Percentiles rank a stretch among this genome's conserved stretches.
phyloP scores from a whole-genome alignment of 2,797 vertebrate genomes.

The Acipenser oxyrinchus region DNA sequence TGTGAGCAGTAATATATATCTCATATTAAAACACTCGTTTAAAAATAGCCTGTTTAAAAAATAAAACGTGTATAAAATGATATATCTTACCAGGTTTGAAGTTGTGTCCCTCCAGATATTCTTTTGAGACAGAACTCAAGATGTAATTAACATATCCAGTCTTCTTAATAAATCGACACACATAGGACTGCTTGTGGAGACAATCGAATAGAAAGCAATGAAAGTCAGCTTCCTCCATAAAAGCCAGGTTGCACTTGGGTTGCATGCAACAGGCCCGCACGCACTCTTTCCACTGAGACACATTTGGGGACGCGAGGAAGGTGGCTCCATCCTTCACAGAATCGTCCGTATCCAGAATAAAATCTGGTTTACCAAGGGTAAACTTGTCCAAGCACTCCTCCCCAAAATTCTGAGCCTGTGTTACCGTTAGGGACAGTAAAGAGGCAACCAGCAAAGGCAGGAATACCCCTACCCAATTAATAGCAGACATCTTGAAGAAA shows the following conservation, averaged over 20 bases:
- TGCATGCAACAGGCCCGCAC: slow-evolving; percentile 72
- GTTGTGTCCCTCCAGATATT: slow-evolving; percentile 33
- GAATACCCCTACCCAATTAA: slow-evolving; percentile 16
- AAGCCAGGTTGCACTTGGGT: slow-evolving; percentile 71
- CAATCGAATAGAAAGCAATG: slow-evolving; percentile 84
- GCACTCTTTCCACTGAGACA: slow-evolving; percentile 58
- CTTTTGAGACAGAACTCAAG: slow-evolving; percentile 54
- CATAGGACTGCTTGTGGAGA: slow-evolving; percentile 77
- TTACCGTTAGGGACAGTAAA: not conserved
- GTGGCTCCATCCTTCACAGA: slow-evolving; percentile 80
- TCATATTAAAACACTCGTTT: too few species aligned
- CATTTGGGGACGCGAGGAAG: slow-evolving; percentile 62
- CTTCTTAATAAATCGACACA: slow-evolving; percentile 74
- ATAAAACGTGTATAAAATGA: too few species aligned
- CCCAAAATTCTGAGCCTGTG: slow-evolving; percentile 27
- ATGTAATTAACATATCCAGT: slow-evolving; percentile 71
- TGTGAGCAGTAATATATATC: too few species aligned
- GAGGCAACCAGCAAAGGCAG: slow-evolving; percentile 29
- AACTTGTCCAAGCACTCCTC: slow-evolving; percentile 59
- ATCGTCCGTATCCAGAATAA: slow-evolving; percentile 74
- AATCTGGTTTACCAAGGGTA: slow-evolving; percentile 55
- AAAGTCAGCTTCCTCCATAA: slow-evolving; percentile 58
- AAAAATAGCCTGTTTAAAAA: too few species aligned
- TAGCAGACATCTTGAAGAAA: slow-evolving; percentile 21
- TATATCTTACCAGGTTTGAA: slow-evolving; percentile 32